These are phyloP conservation scores for Setipinna tenuifilis DNA, from an alignment of 2,797 vertebrate species.

Conservation along the genomic window DNA sequence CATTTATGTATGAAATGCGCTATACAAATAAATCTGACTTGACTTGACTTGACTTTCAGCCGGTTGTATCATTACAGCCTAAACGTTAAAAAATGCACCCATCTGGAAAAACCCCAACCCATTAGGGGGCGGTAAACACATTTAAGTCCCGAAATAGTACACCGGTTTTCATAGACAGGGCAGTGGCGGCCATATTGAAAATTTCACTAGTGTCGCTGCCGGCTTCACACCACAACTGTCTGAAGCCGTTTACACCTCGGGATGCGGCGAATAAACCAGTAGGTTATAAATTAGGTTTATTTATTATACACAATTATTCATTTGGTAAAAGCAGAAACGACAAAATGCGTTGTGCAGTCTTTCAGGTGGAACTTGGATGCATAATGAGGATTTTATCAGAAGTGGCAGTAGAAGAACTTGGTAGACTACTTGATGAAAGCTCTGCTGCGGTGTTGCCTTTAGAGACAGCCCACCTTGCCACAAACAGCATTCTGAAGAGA, in stretches of 20 bases:
- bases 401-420: background rate
- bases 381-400: background rate
- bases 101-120: background rate
- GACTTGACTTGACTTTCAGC: background rate
- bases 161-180: background rate
- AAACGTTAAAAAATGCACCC: too few relatives aligned
- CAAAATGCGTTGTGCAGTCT: background rate
- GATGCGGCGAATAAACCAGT: too few relatives aligned
- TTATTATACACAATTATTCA: background rate
- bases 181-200: too few relatives aligned
- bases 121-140: background rate
- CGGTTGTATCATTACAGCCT: background rate
- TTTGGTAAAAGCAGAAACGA: background rate
- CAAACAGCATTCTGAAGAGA: background rate
- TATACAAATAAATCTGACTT: background rate
- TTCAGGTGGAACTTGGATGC: background rate
- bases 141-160: background rate
- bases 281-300: background rate
- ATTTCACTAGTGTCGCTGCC: too few relatives aligned
- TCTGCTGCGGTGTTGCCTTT: background rate
- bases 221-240: too few relatives aligned
- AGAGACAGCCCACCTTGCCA: background rate
- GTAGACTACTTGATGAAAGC: slow-evolving; percentile 5
- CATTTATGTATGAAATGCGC: too few relatives aligned
- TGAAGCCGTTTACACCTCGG: too few relatives aligned